Percentiles rank a stretch among this genome's conserved stretches.
These are phyloP conservation scores for Rana temporaria DNA, from an alignment of 2,113 vertebrate genomes.

Conservation along the genomic window DNA sequence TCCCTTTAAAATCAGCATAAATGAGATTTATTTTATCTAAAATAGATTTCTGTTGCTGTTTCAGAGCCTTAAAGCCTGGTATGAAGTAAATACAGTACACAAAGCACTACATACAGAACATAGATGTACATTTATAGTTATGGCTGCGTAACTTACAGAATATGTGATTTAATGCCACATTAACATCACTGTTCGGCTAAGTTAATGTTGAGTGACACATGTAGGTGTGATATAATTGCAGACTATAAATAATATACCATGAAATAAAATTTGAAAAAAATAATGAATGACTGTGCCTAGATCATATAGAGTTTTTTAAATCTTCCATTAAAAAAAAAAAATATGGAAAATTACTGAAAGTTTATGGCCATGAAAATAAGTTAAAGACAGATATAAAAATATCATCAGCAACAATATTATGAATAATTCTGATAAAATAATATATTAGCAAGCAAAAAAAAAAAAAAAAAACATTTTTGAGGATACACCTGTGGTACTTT, in stretches of 20 bases:
- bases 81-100: conserved; percentile 1
- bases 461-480: too few relatives aligned
- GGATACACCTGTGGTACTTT: too few relatives aligned
- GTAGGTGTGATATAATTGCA: conserved; percentile 51
- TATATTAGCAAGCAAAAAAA: too few relatives aligned
- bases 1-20: background rate
- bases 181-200: conserved; percentile 12
- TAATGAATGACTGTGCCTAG: conserved; percentile 17
- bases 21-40: background rate
- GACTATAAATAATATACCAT: conserved; percentile 44
- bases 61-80: background rate
- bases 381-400: too few relatives aligned
- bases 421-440: too few relatives aligned
- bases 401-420: too few relatives aligned
- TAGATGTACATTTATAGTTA: background rate
- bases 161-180: conserved; percentile 15
- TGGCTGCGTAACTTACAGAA: conserved; percentile 1
- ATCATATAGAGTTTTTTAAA: conserved; percentile 24
- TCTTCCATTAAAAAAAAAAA: background rate
- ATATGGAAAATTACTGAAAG: too few relatives aligned
- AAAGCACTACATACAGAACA: background rate
- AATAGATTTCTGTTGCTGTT: background rate
- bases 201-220: conserved; percentile 38
- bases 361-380: too few relatives aligned
- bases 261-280: conserved; percentile 26